Conservation (phyloP, 2,113 vertebrate species). For the Centropristis striata region DNA sequence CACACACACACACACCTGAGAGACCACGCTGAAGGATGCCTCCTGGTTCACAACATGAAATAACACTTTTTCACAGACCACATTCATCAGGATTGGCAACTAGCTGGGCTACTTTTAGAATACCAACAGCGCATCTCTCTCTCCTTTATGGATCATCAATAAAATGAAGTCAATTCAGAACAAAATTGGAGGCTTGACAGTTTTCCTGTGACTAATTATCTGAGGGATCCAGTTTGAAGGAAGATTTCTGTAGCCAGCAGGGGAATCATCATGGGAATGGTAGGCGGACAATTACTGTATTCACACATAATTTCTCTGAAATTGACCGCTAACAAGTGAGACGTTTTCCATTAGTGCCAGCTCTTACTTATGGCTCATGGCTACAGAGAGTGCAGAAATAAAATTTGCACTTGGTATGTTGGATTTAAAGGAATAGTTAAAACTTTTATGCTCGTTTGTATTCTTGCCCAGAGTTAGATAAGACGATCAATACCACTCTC, state of each 20-base stretch:
- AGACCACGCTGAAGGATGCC: constrained; percentile 20
- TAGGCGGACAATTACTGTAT: constrained; percentile 38
- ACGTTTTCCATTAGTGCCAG: constrained; percentile 36
- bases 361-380: not conserved
- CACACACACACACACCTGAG: constrained; percentile 46
- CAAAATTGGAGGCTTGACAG: constrained; percentile 38
- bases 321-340: constrained; percentile 24
- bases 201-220: constrained; percentile 56
- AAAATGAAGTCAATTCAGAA: constrained; percentile 29
- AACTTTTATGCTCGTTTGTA: not conserved
- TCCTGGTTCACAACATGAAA: constrained; percentile 39
- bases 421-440: not conserved
- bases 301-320: constrained; percentile 39
- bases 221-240: constrained; percentile 28
- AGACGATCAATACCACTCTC: not conserved
- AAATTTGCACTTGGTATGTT: constrained; percentile 10
- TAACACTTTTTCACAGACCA: constrained; percentile 32
- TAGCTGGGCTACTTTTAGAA: constrained; percentile 24
- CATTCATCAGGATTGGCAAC: constrained; percentile 43
- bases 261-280: constrained; percentile 27
- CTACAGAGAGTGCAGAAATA: not conserved
- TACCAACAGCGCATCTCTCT: constrained; percentile 17
- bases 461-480: not conserved
- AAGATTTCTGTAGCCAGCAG: constrained; percentile 44
- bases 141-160: constrained; percentile 29